phyloP scores from a whole-genome alignment of 1,140 invertebrate genomes.

The Globodera rostochiensis region DNA sequence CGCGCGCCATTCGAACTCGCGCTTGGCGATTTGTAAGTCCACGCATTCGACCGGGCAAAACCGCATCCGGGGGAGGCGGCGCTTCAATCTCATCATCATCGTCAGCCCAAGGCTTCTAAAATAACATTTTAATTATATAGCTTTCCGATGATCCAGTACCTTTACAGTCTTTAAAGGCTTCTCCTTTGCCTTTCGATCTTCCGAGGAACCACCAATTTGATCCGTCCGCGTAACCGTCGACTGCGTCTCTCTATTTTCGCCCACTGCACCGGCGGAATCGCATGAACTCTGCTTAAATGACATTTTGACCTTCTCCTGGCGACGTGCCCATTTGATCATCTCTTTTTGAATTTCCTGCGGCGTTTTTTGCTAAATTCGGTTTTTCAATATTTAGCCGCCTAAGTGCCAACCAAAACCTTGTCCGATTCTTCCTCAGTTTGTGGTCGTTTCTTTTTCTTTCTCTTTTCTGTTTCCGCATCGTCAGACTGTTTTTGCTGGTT shows the following conservation, averaged over 20 bases:
- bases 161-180: background rate
- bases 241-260: background rate
- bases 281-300: constrained; percentile 68
- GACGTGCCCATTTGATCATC: constrained; percentile 95
- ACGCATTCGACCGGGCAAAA: constrained; percentile 27
- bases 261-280: background rate
- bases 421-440: background rate
- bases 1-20: constrained; percentile 24
- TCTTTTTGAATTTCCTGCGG: constrained; percentile 96
- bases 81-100: constrained; percentile 66
- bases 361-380: constrained; percentile 80
- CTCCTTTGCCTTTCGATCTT: background rate
- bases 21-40: constrained; percentile 29
- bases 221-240: background rate
- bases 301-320: constrained; percentile 93
- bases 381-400: background rate
- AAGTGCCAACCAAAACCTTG: background rate
- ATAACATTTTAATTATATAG: background rate
- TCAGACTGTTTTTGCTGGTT: background rate
- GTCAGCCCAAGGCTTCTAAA: constrained; percentile 54
- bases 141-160: background rate
- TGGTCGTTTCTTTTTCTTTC: constrained; percentile 15
- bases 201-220: background rate
- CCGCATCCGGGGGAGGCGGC: constrained; percentile 67
- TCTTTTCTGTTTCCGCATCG: background rate